Base-by-base conservation (phyloP, 1,140 invertebrate species). In the Arion vulgaris region DNA sequence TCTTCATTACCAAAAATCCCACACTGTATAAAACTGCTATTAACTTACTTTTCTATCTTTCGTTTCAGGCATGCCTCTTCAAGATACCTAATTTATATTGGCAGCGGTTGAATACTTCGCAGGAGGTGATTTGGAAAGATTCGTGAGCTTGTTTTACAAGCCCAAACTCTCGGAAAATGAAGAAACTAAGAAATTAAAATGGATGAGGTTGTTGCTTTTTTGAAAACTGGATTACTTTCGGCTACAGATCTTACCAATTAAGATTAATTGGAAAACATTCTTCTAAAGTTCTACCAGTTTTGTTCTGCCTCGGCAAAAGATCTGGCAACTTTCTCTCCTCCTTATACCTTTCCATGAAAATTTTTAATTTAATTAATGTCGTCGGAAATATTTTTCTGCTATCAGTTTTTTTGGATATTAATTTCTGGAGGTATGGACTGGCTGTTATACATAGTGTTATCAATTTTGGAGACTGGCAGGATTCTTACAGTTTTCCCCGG, bases 331-430 rank as follows among this genome's bases (percentile, higher is more conserved):
- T 92, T 83, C 87, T 94, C 32, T 91, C 91, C 9, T 90, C 89
- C 66, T 85, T 94, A 39, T 94, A 93, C 85, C 86, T 94, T 32
- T 90, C 91, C 80, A 89, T 92, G 26, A 94, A 94, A 87, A 73
- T 93, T n/a, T 66, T 93, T 38, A 94, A 93, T 84, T 83, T 93
- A 26, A 86, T 86, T 32, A 94, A 94, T 84, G 92, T 92, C 23
- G 90, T 94, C 36, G 87, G 90, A 13, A 93, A 94, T 84, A 91
- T 94, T 28, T 93, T 93, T 83, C 83, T 94, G 11, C 86, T 94
- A 49, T 93, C 94, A 81, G 85, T 87, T 23, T 93, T 94, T 69
- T 88, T 94, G 69, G 92, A 91, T 1, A 91, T 90, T 32, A 91
- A 94, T 75, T 94, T 92, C 85, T 90, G 92, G 69, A 80, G 87